These are phyloP conservation scores for Catharus bicknelli DNA, from an alignment of 2,113 vertebrate genomes.

Conservation along the genomic window DNA sequence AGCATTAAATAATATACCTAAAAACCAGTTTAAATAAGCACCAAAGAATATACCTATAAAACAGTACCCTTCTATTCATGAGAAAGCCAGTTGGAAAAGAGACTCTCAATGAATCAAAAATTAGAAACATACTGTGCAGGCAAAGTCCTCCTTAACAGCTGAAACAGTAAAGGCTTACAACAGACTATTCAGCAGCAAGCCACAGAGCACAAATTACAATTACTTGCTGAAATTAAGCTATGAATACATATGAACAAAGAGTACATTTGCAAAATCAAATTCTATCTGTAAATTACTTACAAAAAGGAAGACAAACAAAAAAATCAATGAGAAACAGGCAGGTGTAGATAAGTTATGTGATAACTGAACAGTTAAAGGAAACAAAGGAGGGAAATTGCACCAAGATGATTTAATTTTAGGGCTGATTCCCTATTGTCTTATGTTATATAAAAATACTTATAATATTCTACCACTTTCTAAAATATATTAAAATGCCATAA, in stretches of 20 bases:
- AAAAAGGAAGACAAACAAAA: not conserved
- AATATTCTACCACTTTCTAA: not conserved
- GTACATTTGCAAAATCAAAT: not conserved
- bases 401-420: not conserved
- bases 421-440: not conserved
- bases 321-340: not conserved
- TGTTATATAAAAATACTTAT: not conserved
- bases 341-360: not conserved
- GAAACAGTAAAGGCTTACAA: slow-evolving; percentile 7
- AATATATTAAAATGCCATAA: not conserved
- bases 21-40: not conserved
- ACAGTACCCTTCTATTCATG: not conserved
- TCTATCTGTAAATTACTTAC: not conserved
- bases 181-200: not conserved
- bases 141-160: not conserved
- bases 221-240: slow-evolving; percentile 8
- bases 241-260: not conserved
- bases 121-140: not conserved
- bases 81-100: not conserved
- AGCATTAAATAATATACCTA: not conserved
- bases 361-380: not conserved
- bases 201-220: not conserved
- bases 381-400: not conserved
- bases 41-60: not conserved
- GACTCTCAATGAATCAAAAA: not conserved